Evolutionary conservation across 1,140 invertebrate genomes (phyloP).

Genomic region (Drosophila grimshawi): DNA sequence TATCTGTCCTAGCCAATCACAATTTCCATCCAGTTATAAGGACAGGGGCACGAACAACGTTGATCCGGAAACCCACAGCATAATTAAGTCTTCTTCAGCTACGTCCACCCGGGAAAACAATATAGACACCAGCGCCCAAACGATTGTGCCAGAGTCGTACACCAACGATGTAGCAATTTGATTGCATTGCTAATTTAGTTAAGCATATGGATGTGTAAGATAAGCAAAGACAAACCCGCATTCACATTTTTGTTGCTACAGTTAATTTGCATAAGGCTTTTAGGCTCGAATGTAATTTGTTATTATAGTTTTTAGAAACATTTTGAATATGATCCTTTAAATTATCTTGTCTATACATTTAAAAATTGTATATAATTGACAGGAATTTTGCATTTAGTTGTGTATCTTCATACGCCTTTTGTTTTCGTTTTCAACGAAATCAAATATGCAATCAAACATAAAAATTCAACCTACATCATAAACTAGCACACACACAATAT

Average conservation of each 20-base stretch:
- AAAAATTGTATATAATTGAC: constrained; percentile 1
- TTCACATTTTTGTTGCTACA: background rate
- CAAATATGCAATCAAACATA: background rate
- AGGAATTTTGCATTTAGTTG: constrained; percentile 5
- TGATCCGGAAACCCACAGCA: background rate
- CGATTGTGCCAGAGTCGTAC: background rate
- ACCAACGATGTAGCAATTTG: background rate
- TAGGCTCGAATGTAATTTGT: constrained; percentile 43
- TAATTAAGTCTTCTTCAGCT: background rate
- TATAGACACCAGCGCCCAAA: background rate
- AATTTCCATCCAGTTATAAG: background rate
- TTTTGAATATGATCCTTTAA: background rate
- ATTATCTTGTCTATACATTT: background rate
- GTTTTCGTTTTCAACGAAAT: constrained; percentile 22
- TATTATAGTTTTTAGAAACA: constrained; percentile 37
- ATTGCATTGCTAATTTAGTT: background rate
- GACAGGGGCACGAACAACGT: background rate
- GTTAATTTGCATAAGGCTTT: background rate
- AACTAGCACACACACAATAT: constrained; percentile 4
- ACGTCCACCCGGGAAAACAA: background rate
- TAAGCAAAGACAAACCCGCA: too few relatives aligned
- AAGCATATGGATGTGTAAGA: background rate
- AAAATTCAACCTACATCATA: constrained; percentile 9
- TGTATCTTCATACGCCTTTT: constrained; percentile 3
- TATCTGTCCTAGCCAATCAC: background rate